Evolutionary conservation across 64 coral and sea anemone genomes (phyloP).

Genomic region (Catalaphyllia jardinei): DNA sequence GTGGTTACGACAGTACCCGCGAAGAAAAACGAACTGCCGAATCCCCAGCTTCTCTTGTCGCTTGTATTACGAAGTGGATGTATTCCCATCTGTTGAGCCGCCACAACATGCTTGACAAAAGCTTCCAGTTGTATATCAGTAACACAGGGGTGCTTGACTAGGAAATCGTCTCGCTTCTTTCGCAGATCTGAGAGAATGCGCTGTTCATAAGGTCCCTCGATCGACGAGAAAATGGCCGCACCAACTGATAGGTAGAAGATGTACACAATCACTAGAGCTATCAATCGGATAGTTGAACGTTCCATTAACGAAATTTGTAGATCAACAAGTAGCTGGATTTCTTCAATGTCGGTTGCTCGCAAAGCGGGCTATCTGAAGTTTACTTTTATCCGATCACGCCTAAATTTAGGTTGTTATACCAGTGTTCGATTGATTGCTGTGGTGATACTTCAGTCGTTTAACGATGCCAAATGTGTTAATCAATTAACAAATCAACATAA

Average conservation of each 20-base stretch:
- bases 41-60: conserved; percentile 77
- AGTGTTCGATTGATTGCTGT: conserved; percentile 4
- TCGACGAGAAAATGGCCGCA: conserved; percentile 92
- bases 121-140: conserved; percentile 67
- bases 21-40: conserved; percentile 92
- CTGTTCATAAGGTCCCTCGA: conserved; percentile 86
- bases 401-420: conserved; percentile 39
- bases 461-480: conserved; percentile 7
- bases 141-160: conserved; percentile 75
- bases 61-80: conserved; percentile 63
- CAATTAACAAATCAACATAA: conserved; percentile 28
- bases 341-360: neutral
- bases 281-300: conserved; percentile 67
- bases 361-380: neutral
- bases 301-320: conserved; percentile 51
- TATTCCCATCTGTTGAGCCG: conserved; percentile 79
- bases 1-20: conserved; percentile 85
- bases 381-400: conserved; percentile 16
- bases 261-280: conserved; percentile 81
- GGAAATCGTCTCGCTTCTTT: conserved; percentile 76
- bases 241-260: conserved; percentile 87
- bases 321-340: neutral
- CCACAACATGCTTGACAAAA: conserved; percentile 66
- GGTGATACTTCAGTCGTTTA: neutral
- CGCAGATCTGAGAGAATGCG: conserved; percentile 64